A percentile compares a stretch with the other conserved stretches of the same genome.
Evolutionary conservation across 1,140 invertebrate genomes (phyloP).

Genomic region (Drosophila bocki): DNA sequence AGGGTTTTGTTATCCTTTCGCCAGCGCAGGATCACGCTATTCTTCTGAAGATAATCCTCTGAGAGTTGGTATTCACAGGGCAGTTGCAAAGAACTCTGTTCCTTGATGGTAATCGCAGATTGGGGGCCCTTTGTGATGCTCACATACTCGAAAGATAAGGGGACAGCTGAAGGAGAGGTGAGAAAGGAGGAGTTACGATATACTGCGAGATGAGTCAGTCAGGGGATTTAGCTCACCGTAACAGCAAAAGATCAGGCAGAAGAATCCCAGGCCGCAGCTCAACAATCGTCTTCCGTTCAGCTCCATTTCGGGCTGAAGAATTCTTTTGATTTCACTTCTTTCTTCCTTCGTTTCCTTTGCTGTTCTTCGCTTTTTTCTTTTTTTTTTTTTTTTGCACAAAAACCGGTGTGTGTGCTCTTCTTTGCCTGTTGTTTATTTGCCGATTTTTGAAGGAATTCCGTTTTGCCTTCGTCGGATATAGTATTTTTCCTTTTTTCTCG

Average conservation of each 20-base stretch:
- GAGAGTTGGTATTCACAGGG: conserved; percentile 60
- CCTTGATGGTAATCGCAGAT: conserved; percentile 45
- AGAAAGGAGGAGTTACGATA: conserved; percentile 14
- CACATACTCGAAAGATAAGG: conserved; percentile 46
- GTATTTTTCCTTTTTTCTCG: conserved; percentile 18
- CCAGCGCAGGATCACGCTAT: conserved; percentile 86
- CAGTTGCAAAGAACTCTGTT: conserved; percentile 57
- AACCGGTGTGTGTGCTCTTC: conserved; percentile 58
- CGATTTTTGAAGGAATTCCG: conserved; percentile 56
- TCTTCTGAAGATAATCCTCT: conserved; percentile 35
- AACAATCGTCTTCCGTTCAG: conserved; percentile 62
- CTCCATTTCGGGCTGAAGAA: conserved; percentile 36
- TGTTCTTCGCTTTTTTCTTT: conserved; percentile 22
- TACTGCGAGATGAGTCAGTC: conserved; percentile 37
- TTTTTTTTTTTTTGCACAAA: conserved; percentile 42
- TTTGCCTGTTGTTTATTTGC: conserved; percentile 38
- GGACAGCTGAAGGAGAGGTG: conserved; percentile 25
- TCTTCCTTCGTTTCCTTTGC: conserved; percentile 31
- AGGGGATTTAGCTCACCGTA: conserved; percentile 41
- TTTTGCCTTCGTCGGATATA: conserved; percentile 33
- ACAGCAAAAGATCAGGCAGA: conserved; percentile 60
- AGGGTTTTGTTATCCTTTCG: conserved; percentile 89
- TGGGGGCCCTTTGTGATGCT: conserved; percentile 52
- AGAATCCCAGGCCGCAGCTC: conserved; percentile 45
- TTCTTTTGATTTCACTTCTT: conserved; percentile 40